phyloP scores from a whole-genome alignment of 2,797 vertebrate species.

The Poecilia wingei region DNA sequence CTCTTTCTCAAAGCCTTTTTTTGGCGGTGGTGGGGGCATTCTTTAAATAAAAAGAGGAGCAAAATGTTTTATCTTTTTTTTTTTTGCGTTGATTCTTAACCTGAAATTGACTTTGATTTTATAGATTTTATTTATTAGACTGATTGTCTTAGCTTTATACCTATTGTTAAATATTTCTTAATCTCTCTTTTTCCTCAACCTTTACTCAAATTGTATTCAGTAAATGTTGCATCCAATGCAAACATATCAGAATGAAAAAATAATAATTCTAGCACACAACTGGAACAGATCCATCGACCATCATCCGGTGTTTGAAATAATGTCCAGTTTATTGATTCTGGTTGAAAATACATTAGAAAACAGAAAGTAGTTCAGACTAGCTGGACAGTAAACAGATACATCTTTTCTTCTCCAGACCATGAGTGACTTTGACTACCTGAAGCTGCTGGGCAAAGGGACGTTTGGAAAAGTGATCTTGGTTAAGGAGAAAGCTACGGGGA shows the following conservation, averaged over 20 bases:
- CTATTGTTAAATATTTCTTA: neutral
- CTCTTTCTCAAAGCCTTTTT: slow-evolving; percentile 61
- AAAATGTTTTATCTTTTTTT: neutral
- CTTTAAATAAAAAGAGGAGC: slow-evolving; percentile 28
- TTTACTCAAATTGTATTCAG: neutral
- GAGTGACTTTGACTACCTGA: slow-evolving; percentile 97
- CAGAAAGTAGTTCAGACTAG: neutral
- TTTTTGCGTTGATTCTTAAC: neutral
- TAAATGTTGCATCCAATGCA: neutral
- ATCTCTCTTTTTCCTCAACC: neutral
- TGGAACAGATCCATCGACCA: neutral
- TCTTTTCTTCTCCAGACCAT: slow-evolving; percentile 84
- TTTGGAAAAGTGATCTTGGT: slow-evolving; percentile 97
- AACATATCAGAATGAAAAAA: neutral
- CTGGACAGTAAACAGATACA: neutral
- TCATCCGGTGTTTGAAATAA: neutral
- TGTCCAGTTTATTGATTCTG: neutral
- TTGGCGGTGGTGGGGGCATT: slow-evolving; percentile 23
- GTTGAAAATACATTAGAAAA: neutral
- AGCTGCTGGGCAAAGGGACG: slow-evolving; percentile 94
- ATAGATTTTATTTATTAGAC: neutral
- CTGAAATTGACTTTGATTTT: slow-evolving; percentile 1
- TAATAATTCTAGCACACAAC: neutral
- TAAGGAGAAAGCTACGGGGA: slow-evolving; percentile 91
- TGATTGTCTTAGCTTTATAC: too few species aligned